These are phyloP conservation scores for Acanthosoma haemorrhoidale DNA, from an alignment of 2,888 invertebrate genomes.

Conservation along the genomic window DNA sequence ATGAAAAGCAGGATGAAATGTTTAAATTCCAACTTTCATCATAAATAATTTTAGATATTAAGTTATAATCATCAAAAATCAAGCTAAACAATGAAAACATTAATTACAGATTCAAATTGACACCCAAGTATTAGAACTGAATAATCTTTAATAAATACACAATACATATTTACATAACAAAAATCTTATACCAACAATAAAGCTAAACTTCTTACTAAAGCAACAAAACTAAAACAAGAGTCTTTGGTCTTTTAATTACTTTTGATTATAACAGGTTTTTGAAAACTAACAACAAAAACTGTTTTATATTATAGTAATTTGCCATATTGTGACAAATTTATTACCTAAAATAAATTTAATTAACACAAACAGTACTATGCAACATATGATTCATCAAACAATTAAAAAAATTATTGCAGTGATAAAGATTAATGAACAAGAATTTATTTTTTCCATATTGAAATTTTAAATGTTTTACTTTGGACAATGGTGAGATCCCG, in stretches of 20 bases:
- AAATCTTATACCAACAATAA: background rate
- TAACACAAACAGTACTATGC: background rate
- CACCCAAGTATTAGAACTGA: background rate
- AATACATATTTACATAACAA: constrained; percentile 7
- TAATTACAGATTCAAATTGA: background rate
- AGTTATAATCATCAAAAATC: no score
- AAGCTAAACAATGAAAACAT: constrained; percentile 10
- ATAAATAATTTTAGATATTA: no score
- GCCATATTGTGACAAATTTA: background rate
- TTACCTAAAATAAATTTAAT: background rate
- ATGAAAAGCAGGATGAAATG: no score
- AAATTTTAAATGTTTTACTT: background rate
- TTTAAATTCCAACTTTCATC: no score
- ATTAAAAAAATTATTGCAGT: background rate
- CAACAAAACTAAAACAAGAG: background rate
- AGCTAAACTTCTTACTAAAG: constrained; percentile 1
- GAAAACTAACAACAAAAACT: background rate
- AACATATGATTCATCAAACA: background rate
- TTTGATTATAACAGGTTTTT: background rate
- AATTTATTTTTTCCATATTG: background rate
- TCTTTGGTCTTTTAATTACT: constrained; percentile 12
- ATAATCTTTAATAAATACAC: background rate
- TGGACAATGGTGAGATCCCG: background rate
- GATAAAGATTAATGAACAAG: background rate
- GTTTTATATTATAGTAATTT: background rate